Evolutionary conservation across 2,888 invertebrate species (phyloP), one percentile per base, ranked within the genome.

Genomic region (Callyntrura sp.): DNA sequence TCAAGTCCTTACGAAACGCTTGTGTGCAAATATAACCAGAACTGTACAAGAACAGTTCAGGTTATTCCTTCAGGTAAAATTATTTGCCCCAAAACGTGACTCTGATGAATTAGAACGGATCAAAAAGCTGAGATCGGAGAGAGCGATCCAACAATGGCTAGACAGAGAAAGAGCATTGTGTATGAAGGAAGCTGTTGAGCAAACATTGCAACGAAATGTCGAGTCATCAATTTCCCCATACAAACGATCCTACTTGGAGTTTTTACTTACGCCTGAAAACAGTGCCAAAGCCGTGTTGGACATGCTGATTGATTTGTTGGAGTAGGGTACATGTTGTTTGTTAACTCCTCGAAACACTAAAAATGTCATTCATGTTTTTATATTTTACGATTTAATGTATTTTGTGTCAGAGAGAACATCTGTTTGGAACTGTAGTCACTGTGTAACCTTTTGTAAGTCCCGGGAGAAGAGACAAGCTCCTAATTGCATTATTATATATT

Each of bases 281-380:
- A 92, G 93, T 93, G 93, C 93, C 93, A 93, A 91, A 93, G 89
- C 91, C 55, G 88, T 93, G 68, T 89, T 93, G 86, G 93, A 93
- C 25, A 92, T 93, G 90, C 35, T 93, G 76, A 90, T 93, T 73
- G 93, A 93, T 57, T 88, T 92, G 65, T 51, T 91, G 81, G 88
- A 91, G 25, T 90, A 55, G 28, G 9, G 14, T n/a, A 55, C 17
- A 17, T 55, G 8, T 3, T n/a, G 8, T 35, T 35, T 35, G 35
- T 35, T 35, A 35, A 6, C 35, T 35, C 35, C 35, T 35, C 35
- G 35, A 35, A 35, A 35, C 35, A 35, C 35, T 35, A 35, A 35
- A 35, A 35, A 35, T 35, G 35, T 35, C 35, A 35, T 35, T 68
- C 65, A 28, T 35, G 65, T 28, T 68, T 68, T 68, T 68, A 68